Evolutionary conservation across 2,797 vertebrate genomes (phyloP), one percentile per base, ranked within the genome.

Genomic region (Amniataba percoides): DNA sequence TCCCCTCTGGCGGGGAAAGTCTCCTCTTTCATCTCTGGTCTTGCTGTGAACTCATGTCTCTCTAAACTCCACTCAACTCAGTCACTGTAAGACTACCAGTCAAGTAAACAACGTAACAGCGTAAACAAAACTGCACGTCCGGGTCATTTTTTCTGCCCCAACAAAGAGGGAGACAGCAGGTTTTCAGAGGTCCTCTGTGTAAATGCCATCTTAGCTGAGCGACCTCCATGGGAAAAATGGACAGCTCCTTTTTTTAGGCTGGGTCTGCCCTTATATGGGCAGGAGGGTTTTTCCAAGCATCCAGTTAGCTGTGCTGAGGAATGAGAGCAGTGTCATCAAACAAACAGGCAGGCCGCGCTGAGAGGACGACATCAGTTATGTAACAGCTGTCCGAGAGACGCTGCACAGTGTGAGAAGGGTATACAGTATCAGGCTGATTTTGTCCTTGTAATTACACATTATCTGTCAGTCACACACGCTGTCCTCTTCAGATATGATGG

Each of bases 331-430:
- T 60, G 79, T 69, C 55, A 65, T 64, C 74, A 75, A 57, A 65
- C 58, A 60, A 36, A 51, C 42, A 69, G 36, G 46, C 65, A 34
- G 67, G 49, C 51, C 10, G 46, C 3, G 36, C 49, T 45, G 65
- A 86, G 56, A 78, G 66, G 71, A 86, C 83, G 61, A 74, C 77
- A 69, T 77, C 81, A 87, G 68, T 90, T 88, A 86, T 85, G 85
- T 83, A 83, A 80, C 78, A 87, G 64, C 71, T 59, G 74, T 15
- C 34, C 0, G 7, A 57, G 70, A 71, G 21, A 60, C n/a, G 52
- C 58, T 21, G 27, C 15, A 27, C 55, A 19, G 46, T n/a, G 48
- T 31, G 27, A 55, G 23, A 58, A 36, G 13, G 61, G 83, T 60
- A 63, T 25, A 36, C 18, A 34, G 59, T 49, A 14, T 69, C 58